A percentile compares a stretch with the other conserved stretches of the same genome.
phyloP scores from a whole-genome alignment of 2,113 vertebrate genomes.

The Larimichthys polyactis region DNA sequence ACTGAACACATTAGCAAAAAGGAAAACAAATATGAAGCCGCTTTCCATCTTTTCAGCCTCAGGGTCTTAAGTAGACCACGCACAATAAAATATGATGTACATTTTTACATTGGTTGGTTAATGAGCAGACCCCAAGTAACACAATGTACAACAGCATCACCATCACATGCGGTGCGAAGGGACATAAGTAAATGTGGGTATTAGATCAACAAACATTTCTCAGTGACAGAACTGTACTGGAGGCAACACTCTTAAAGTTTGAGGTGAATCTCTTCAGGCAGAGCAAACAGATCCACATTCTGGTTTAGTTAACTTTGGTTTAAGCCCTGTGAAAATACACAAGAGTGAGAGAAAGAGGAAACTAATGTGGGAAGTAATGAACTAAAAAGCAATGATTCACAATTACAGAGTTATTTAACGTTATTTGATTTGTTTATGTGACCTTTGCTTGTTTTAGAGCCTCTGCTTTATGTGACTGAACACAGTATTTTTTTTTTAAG shows the following conservation, averaged over 20 bases:
- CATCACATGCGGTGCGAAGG: conserved; percentile 33
- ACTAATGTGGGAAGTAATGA: not conserved
- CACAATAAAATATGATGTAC: not conserved
- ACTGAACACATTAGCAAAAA: conserved; percentile 45
- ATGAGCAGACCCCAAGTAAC: conserved; percentile 50
- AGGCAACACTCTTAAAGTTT: conserved; percentile 45
- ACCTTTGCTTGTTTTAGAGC: conserved; percentile 24
- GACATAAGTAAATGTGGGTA: conserved; percentile 43
- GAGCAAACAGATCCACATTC: conserved; percentile 26
- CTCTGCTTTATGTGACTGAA: conserved; percentile 2
- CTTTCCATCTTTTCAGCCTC: conserved; percentile 19
- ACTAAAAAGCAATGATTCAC: not conserved
- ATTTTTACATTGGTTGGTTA: conserved; percentile 13
- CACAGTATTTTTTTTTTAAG: conserved; percentile 18
- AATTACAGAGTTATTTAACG: conserved; percentile 14
- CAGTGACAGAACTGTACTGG: conserved; percentile 31
- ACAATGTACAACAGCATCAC: conserved; percentile 35
- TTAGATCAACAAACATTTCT: conserved; percentile 45
- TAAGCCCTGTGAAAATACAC: conserved; percentile 7
- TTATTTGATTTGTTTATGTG: conserved; percentile 18
- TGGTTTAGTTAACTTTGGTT: conserved; percentile 40
- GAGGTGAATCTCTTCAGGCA: conserved; percentile 50
- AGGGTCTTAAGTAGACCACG: conserved; percentile 10
- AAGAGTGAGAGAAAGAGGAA: not conserved
- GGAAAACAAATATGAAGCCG: conserved; percentile 25